These are phyloP conservation scores for Actenoides hombroni DNA, from an alignment of 2,113 vertebrate species.

Conservation along the genomic window DNA sequence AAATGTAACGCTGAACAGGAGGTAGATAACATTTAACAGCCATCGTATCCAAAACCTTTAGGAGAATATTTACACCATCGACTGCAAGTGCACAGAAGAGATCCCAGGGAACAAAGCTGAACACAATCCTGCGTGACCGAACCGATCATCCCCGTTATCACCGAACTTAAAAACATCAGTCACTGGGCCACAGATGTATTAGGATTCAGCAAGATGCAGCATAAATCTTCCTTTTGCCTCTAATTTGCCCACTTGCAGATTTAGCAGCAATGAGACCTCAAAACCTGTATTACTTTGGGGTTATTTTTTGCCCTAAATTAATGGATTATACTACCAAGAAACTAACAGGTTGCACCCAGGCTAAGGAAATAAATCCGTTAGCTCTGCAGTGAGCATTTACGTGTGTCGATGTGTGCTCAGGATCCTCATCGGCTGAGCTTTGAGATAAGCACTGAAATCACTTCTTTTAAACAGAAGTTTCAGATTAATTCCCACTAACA, in stretches of 20 bases:
- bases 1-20: neutral
- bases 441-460: neutral
- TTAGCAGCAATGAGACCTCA: neutral
- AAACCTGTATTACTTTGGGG: neutral
- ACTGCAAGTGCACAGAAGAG: neutral
- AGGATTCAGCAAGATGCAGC: neutral
- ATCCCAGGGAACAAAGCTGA: neutral
- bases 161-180: neutral
- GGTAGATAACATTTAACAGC: neutral
- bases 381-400: neutral
- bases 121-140: rapidly evolving
- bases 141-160: neutral
- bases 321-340: neutral
- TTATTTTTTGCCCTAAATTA: neutral
- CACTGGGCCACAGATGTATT: neutral
- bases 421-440: neutral
- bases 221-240: neutral
- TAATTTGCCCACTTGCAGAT: neutral
- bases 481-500: neutral
- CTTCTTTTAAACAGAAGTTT: neutral
- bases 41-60: neutral
- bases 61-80: neutral
- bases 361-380: neutral
- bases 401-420: neutral
- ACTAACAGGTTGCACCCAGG: neutral